Evolutionary conservation across 2,888 invertebrate genomes (phyloP), one percentile per base, ranked within the genome.

Genomic region (Euplexia lucipara): DNA sequence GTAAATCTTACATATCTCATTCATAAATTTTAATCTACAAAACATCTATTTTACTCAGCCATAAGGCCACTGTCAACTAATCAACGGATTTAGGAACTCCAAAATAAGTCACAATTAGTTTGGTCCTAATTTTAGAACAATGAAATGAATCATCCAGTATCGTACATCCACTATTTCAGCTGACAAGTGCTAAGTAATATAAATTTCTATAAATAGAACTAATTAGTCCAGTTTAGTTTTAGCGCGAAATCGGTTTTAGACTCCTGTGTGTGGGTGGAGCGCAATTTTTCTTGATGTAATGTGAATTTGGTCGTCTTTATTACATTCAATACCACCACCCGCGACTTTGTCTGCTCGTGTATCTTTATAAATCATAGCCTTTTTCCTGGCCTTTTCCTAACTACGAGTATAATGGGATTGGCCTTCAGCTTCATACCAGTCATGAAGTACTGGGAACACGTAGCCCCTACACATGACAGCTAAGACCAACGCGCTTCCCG

Each of bases 51-150:
- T 41, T 7, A 26, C 6, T 18, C 1, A 26, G 34, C 68, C 45
- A 48, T 47, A 52, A 52, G 44, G 74, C 14, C 16, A 9, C 22
- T 16, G n/a, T 44, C 56, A 35, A 61, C 69, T 63, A 61, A 78
- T 71, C 48, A 71, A 47, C 56, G 59, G 69, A 80, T 80, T 80
- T 80, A 22, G 66, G 67, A 71, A 57, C 76, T 71, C 34, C 9
- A 37, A 67, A 78, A 75, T 68, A 66, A 79, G 68, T 66, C 64
- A 66, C 78, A 72, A 78, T 65, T 71, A 75, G 52, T 58, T 62
- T 60, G 1, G 48, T 42, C 45, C 70, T 81, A 81, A 75, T 77
- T 70, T 79, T 79, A 81, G 81, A 75, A 79, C 81, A 77, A 75
- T 70, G 57, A 67, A 65, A 73, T 79, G 81, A 77, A 70, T 81